Base-by-base conservation (phyloP, 2,888 invertebrate genomes). In the Coelinius sp. region DNA sequence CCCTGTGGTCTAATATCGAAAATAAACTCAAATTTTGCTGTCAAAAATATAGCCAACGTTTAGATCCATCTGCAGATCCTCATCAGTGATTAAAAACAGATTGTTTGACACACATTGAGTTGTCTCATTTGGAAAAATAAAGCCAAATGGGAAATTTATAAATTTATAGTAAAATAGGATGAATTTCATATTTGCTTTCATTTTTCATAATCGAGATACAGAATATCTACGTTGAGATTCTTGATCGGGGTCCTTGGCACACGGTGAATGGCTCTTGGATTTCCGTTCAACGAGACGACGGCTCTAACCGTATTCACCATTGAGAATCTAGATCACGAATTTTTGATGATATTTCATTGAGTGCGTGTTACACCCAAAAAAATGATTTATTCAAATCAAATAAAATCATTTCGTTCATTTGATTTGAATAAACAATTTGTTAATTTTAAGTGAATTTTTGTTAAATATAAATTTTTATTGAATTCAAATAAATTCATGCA, bases 201-300 rank as follows among this genome's bases (percentile, higher is more conserved):
- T 59, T 66, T 35, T 44, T 70, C 52, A 53, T 66, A 56, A 49
- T 27, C 52, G 59, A 25, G 17, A 59, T 20, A 46, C 46, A 56
- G 68, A 63, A 69, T 71, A 71, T 66, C 65, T 68, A 59, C 68
- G 66, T 69, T 62, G 65, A 44, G n/a, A 64, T 69, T 56, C 71
- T 72, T 77, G 74, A 77, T 77, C 77, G 74, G 71, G 77, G 79
- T 77, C 75, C 79, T 79, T 77, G 76, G 77, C 72, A 75, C 56
- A 59, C 73, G 73, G 75, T 77, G 79, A 78, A 78, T 80, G 78
- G 77, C 76, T 75, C 76, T 68, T 76, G 75, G 77, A 76, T 80
- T 80, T 76, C 76, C 77, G 79, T 75, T 80, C 75, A 79, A 78
- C 78, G 76, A 74, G 75, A 68, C 73, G 71, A 75, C 76, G 73